Conservation (phyloP, 1,140 invertebrate species). For the Drosophila auraria region DNA sequence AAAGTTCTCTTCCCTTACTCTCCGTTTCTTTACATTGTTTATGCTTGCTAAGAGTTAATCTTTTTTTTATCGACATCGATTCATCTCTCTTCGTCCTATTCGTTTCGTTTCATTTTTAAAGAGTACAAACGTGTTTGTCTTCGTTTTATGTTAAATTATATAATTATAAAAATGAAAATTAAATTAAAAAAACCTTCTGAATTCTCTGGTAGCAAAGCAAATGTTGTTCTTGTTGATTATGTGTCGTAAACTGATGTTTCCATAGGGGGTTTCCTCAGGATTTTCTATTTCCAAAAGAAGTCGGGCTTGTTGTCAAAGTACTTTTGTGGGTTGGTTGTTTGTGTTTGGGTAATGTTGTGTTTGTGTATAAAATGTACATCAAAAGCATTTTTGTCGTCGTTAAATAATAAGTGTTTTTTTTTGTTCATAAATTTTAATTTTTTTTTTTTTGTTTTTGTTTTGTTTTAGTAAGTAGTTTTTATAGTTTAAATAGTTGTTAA, state of each 20-base stretch:
- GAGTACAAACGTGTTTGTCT: constrained; percentile 57
- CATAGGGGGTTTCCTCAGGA: constrained; percentile 5
- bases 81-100: constrained; percentile 21
- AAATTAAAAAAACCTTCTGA: constrained; percentile 45
- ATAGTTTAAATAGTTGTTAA: constrained; percentile 83
- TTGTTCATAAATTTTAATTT: constrained; percentile 44
- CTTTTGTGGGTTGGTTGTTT: constrained; percentile 57
- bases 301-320: constrained; percentile 59
- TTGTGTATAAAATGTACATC: constrained; percentile 64
- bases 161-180: constrained; percentile 33
- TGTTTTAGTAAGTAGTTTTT: constrained; percentile 74
- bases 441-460: constrained; percentile 38
- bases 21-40: constrained; percentile 26
- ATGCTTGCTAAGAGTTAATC: constrained; percentile 33
- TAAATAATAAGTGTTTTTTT: constrained; percentile 61
- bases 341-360: constrained; percentile 44
- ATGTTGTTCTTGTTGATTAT: constrained; percentile 36
- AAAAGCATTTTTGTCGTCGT: constrained; percentile 65
- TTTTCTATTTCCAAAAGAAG: constrained; percentile 28
- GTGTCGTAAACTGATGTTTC: constrained; percentile 11
- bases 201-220: constrained; percentile 67
- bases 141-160: constrained; percentile 62
- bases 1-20: constrained; percentile 49
- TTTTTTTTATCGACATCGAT: constrained; percentile 39
- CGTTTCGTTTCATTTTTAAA: constrained; percentile 30